Conservation (phyloP, 1,140 invertebrate species). For the Planococcus citri region DNA sequence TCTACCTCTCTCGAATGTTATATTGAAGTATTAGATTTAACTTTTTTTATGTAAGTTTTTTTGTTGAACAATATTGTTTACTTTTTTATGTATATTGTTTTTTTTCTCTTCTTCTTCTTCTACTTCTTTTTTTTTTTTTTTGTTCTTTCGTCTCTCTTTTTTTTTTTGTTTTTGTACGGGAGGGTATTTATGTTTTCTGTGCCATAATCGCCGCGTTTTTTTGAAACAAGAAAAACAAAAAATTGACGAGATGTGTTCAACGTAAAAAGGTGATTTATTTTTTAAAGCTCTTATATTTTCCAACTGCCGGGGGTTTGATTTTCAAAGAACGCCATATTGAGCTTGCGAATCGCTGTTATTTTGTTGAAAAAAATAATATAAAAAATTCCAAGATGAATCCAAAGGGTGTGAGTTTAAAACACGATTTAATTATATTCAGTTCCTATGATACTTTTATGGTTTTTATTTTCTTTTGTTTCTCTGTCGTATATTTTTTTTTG, state of each 20-base stretch:
- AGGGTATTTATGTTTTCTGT: neutral
- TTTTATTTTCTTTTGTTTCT: neutral
- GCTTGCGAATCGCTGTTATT: neutral
- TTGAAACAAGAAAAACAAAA: no score
- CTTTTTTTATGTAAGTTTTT: neutral
- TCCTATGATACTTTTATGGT: neutral
- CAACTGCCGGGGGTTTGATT: neutral
- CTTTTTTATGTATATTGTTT: neutral
- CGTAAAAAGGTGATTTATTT: neutral
- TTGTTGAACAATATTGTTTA: conserved; percentile 2
- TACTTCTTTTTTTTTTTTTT: no score
- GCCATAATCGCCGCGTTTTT: neutral
- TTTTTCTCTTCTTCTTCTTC: neutral
- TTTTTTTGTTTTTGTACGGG: no score
- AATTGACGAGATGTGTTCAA: neutral
- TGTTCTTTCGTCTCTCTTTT: no score
- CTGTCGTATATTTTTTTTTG: neutral
- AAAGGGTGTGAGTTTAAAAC: no score
- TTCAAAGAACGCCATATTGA: neutral
- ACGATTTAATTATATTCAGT: neutral
- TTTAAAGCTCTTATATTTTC: neutral
- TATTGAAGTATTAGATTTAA: neutral
- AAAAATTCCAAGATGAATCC: no score
- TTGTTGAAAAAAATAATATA: neutral
- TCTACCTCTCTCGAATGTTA: neutral